These are phyloP conservation scores for Alosa alosa DNA, from an alignment of 2,113 vertebrate species.

Conservation along the genomic window DNA sequence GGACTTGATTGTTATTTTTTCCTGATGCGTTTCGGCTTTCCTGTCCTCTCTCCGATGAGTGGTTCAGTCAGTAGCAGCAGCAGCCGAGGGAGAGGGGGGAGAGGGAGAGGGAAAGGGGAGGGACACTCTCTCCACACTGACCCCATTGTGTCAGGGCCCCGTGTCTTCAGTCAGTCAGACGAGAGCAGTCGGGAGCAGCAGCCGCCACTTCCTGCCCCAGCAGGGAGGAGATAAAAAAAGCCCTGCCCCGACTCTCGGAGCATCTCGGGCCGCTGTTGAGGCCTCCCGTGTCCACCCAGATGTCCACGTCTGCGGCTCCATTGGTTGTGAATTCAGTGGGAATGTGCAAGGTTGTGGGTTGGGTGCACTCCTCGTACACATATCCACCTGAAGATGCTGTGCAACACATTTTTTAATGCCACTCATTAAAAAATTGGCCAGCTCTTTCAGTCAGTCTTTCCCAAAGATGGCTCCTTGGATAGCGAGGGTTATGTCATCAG, in stretches of 20 bases:
- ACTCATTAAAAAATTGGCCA: background rate
- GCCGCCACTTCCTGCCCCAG: background rate
- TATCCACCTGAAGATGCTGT: too few species aligned
- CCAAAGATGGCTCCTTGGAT: background rate
- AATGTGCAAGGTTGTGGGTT: background rate
- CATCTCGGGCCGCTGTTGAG: background rate
- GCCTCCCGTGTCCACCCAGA: background rate
- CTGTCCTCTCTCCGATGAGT: background rate
- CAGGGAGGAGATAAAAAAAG: background rate
- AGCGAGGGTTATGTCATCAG: background rate
- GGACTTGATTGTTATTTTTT: background rate
- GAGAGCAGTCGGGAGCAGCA: background rate
- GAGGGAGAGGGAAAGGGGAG: background rate
- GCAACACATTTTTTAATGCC: background rate
- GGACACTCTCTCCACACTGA: background rate
- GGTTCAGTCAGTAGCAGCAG: background rate
- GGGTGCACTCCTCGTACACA: background rate
- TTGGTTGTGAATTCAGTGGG: background rate
- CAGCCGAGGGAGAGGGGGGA: background rate
- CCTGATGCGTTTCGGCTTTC: background rate
- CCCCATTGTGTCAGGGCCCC: slow-evolving; percentile 28
- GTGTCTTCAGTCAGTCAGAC: slow-evolving; percentile 5
- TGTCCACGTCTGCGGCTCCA: background rate
- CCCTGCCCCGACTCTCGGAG: background rate
- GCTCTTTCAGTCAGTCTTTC: background rate